These are phyloP conservation scores for Amiota mariae DNA, from an alignment of 2,888 invertebrate species.

Conservation along the genomic window DNA sequence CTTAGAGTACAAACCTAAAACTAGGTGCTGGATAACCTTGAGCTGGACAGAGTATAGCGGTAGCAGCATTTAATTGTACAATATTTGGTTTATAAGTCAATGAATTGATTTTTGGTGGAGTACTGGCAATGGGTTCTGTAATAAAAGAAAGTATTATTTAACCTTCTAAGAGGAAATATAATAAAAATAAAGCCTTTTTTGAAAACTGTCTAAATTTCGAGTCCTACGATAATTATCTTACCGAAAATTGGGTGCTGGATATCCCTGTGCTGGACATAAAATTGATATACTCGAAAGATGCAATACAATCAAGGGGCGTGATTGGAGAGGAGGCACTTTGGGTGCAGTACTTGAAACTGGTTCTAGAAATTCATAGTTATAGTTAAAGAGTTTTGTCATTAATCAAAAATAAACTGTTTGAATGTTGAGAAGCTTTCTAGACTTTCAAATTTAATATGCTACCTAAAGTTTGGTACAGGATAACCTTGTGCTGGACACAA, in stretches of 20 bases:
- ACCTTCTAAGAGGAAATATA: too few species aligned
- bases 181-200: too few species aligned
- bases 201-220: neutral
- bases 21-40: conserved; percentile 83
- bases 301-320: conserved; percentile 69
- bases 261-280: conserved; percentile 84
- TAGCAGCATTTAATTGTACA: conserved; percentile 74
- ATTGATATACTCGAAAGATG: conserved; percentile 77
- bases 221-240: conserved; percentile 61
- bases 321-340: conserved; percentile 75
- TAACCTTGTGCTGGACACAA: conserved; percentile 76
- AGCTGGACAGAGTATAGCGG: conserved; percentile 83
- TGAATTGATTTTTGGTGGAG: conserved; percentile 75
- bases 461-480: conserved; percentile 76
- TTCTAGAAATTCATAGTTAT: conserved; percentile 68
- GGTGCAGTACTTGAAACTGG: conserved; percentile 77
- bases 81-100: conserved; percentile 72
- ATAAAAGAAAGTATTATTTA: conserved; percentile 18
- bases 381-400: neutral
- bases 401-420: conserved; percentile 34
- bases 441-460: conserved; percentile 50
- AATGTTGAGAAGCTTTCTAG: conserved; percentile 35
- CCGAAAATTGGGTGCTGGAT: conserved; percentile 84
- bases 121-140: conserved; percentile 77
- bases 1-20: conserved; percentile 76